phyloP scores from a whole-genome alignment of 1,140 invertebrate species.

The Andrena cerasifolii region DNA sequence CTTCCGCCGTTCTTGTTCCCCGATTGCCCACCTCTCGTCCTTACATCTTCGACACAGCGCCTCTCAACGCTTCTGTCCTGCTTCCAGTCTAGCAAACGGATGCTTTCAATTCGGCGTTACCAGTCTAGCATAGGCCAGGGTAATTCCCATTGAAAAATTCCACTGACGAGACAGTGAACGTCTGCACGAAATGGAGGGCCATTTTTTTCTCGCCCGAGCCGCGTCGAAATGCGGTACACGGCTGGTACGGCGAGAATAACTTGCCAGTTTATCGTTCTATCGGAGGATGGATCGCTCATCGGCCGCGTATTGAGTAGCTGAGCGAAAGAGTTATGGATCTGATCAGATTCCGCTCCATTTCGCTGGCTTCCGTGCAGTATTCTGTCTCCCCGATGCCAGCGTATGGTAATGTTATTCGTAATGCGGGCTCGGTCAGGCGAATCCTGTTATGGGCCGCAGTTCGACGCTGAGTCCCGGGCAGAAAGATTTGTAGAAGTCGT shows the following conservation, averaged over 20 bases:
- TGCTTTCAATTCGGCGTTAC: no score
- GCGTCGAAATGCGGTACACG: no score
- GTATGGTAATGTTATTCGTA: slow-evolving; percentile 44
- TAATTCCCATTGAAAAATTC: no score
- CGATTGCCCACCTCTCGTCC: neutral
- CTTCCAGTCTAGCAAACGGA: no score
- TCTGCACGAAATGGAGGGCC: no score
- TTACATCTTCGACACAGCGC: no score
- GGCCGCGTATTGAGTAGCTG: neutral
- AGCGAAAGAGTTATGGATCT: slow-evolving; percentile 45
- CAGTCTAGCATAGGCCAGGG: no score
- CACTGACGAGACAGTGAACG: no score
- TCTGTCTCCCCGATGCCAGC: neutral
- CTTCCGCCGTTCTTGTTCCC: slow-evolving; percentile 19
- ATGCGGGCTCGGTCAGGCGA: slow-evolving; percentile 22
- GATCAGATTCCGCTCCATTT: slow-evolving; percentile 42
- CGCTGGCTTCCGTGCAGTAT: neutral
- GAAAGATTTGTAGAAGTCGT: slow-evolving; percentile 35
- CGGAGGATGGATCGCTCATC: slow-evolving; percentile 26
- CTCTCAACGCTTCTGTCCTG: no score
- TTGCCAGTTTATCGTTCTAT: neutral
- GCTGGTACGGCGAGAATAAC: no score
- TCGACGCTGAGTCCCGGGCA: neutral
- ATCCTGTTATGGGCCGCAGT: slow-evolving; percentile 23
- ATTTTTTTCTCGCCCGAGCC: no score